phyloP scores from a whole-genome alignment of 2,113 vertebrate genomes.

The Gadus chalcogrammus region DNA sequence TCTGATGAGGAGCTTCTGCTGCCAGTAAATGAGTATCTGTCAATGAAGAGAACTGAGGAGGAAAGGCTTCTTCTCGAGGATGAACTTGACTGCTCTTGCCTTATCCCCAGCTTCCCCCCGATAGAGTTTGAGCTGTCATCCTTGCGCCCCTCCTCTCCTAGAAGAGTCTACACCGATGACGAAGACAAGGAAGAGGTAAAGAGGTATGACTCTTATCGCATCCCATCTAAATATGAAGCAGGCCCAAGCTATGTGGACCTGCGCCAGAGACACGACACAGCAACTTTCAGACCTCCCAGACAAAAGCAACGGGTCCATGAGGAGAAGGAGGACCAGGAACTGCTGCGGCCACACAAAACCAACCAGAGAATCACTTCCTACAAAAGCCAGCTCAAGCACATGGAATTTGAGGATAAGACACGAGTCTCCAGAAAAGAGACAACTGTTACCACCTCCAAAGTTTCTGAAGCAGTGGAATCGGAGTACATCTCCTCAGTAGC shows the following conservation, averaged over 20 bases:
- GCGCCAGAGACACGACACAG: slow-evolving; percentile 84
- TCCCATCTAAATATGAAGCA: slow-evolving; percentile 87
- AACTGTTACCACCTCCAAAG: slow-evolving; percentile 68
- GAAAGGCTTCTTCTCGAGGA: slow-evolving; percentile 92
- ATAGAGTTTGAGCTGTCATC: slow-evolving; percentile 90
- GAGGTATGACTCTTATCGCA: slow-evolving; percentile 84
- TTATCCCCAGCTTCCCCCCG: slow-evolving; percentile 90
- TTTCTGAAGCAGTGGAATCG: slow-evolving; percentile 73
- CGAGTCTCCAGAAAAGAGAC: slow-evolving; percentile 76
- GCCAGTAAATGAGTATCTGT: slow-evolving; percentile 90
- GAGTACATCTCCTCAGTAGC: slow-evolving; percentile 74
- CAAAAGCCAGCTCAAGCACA: slow-evolving; percentile 83
- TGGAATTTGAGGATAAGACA: slow-evolving; percentile 87
- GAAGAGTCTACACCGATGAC: slow-evolving; percentile 69
- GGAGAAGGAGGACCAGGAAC: slow-evolving; percentile 90
- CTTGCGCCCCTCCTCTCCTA: slow-evolving; percentile 81
- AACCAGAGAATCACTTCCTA: slow-evolving; percentile 82
- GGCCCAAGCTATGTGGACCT: slow-evolving; percentile 85
- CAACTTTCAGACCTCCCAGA: slow-evolving; percentile 78
- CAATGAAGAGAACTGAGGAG: slow-evolving; percentile 93
- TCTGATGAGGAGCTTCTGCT: slow-evolving; percentile 93
- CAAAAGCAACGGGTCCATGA: slow-evolving; percentile 85
- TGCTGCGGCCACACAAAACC: slow-evolving; percentile 84
- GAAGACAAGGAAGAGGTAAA: slow-evolving; percentile 73
- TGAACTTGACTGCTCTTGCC: slow-evolving; percentile 91